Percentiles rank a stretch among this genome's conserved stretches.
Conservation (phyloP, 2,888 invertebrate species). For the Sussaba pulchella region DNA sequence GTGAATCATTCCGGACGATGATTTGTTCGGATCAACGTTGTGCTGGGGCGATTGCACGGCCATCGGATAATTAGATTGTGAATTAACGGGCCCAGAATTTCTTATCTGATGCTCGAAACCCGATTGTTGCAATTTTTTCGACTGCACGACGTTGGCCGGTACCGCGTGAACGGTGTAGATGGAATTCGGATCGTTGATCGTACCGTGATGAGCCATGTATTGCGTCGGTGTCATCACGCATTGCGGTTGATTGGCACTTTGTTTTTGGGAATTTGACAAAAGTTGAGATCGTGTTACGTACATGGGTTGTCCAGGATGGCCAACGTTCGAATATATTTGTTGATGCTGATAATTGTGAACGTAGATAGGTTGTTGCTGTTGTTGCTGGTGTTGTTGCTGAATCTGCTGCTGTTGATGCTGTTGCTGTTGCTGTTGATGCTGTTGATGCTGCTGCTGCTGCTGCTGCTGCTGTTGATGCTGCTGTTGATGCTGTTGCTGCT, state of each 20-base stretch:
- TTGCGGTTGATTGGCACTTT: conserved; percentile 71
- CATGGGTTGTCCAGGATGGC: conserved; percentile 70
- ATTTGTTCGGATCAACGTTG: conserved; percentile 48
- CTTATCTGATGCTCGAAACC: conserved; percentile 73
- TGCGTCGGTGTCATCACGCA: conserved; percentile 69
- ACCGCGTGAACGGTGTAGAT: conserved; percentile 80
- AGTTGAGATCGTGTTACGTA: conserved; percentile 73
- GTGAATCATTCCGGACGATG: conserved; percentile 67
- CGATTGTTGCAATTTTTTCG: conserved; percentile 74
- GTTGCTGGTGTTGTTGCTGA: no score
- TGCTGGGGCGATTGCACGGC: conserved; percentile 66
- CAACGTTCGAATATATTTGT: conserved; percentile 80
- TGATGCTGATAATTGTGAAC: conserved; percentile 78
- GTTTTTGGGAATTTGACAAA: conserved; percentile 71
- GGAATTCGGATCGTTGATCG: conserved; percentile 69
- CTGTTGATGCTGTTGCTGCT: conserved; percentile 22
- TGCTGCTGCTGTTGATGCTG: conserved; percentile 58
- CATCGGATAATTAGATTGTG: conserved; percentile 50
- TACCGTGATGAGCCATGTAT: conserved; percentile 60
- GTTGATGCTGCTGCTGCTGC: conserved; percentile 43
- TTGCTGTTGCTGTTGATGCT: conserved; percentile 77
- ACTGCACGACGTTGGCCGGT: conserved; percentile 77
- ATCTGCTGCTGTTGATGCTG: conserved; percentile 76
- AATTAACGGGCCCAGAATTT: conserved; percentile 46
- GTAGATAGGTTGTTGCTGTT: conserved; percentile 75